A percentile compares a stretch with the other conserved stretches of the same genome.
These are phyloP conservation scores for Melikaiella ostensackeni DNA, from an alignment of 2,888 invertebrate species.

Conservation along the genomic window DNA sequence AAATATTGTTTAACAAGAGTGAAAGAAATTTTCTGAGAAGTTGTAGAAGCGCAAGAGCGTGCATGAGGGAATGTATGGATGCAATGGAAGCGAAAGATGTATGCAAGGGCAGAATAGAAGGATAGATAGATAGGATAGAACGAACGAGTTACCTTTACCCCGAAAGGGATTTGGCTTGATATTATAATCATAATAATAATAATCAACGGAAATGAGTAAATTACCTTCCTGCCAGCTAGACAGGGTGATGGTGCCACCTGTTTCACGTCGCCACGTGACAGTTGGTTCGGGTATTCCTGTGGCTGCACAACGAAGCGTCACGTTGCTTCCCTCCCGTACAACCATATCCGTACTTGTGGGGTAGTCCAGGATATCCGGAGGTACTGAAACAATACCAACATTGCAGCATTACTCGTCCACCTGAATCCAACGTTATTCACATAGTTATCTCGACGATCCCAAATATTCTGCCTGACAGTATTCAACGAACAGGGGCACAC, in stretches of 20 bases:
- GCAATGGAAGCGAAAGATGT: too few species aligned
- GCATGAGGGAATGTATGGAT: too few species aligned
- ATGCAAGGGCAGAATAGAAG: too few species aligned
- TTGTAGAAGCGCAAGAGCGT: too few species aligned
- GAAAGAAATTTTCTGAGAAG: too few species aligned
- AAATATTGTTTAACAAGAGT: too few species aligned
- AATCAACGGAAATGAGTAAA: constrained; percentile 55
- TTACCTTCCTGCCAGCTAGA: constrained; percentile 71
- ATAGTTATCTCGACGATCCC: constrained; percentile 41
- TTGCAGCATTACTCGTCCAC: constrained; percentile 40
- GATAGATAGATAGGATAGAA: too few species aligned
- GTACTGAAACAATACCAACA: constrained; percentile 80
- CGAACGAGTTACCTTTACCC: too few species aligned
- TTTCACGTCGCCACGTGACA: constrained; percentile 92
- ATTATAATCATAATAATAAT: too few species aligned
- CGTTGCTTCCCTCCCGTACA: constrained; percentile 91
- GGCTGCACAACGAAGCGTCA: constrained; percentile 91
- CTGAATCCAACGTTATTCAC: constrained; percentile 23
- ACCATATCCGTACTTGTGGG: constrained; percentile 92
- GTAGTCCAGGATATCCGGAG: constrained; percentile 92
- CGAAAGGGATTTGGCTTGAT: too few species aligned
- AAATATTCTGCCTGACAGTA: constrained; percentile 51
- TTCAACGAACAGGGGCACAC: constrained; percentile 43
- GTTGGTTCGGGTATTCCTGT: constrained; percentile 91
- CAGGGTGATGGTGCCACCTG: constrained; percentile 82